Base-by-base conservation (phyloP, 2,113 vertebrate species). In the Motacilla alba region DNA sequence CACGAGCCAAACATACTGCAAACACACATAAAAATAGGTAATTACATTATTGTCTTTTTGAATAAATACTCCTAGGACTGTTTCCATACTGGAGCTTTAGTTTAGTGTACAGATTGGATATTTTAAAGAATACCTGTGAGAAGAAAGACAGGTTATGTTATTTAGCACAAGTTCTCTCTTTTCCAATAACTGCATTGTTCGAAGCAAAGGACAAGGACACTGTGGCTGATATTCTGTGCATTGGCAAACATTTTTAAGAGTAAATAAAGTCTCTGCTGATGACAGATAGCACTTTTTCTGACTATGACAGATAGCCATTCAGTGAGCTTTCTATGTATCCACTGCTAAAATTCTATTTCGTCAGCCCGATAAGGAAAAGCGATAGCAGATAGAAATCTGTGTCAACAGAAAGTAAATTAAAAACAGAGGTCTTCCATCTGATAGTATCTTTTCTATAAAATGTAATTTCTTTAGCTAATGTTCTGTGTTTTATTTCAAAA, bases 331-430 rank as follows among this genome's bases (percentile, higher is more conserved):
- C 97, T 98, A 66, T 96, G 97, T 96, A 97, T 95, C 85, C 91
- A 77, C 94, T 91, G 64, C 86, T 96, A 95, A 98, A 98, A 98
- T 98, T 97, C 97, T 94, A 98, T 98, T 98, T 98, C 37, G 15
- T 98, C 96, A 95, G 78, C 52, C 92, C 33, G 98, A 98, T 98
- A 98, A 98, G 94, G 86, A 96, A 97, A 97, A 97, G 96, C 91
- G 98, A 98, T 98, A 98, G 96, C 86, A 98, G 98, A 98, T 98
- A 98, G 92, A 82, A 92, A 98, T 98, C 98, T 98, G 93, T 98
- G 98, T 98, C 98, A 98, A 98, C 98, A 99, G 88, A 98, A 98
- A 98, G 96, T 98, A 98, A 98, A 98, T 98, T 98, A 98, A 98
- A 99, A 98, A 97, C 84, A 47, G 96, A 87, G 89, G 84, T 93